Evolutionary conservation across 2,113 vertebrate genomes (phyloP).

Genomic region (Uria aalge): DNA sequence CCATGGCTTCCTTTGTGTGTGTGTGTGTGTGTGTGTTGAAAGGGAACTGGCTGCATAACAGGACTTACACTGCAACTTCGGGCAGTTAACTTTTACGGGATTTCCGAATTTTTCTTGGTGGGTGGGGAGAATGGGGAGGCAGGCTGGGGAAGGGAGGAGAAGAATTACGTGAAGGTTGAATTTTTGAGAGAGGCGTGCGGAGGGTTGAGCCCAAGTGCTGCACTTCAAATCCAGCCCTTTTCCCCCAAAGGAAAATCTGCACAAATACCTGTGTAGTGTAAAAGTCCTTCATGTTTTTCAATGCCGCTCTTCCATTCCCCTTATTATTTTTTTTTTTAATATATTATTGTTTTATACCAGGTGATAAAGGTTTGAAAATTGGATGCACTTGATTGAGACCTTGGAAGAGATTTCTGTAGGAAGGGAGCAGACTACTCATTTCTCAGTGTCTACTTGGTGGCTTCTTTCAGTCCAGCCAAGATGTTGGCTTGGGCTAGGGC

Average conservation of each 20-base stretch:
- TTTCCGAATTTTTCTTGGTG: not conserved
- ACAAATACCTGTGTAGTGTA: not conserved
- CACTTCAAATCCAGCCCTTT: not conserved
- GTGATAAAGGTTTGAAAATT: not conserved
- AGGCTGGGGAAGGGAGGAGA: not conserved
- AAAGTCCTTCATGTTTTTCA: not conserved
- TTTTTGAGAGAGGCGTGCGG: not conserved
- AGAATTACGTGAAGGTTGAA: not conserved
- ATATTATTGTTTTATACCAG: not conserved
- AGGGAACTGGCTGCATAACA: not conserved
- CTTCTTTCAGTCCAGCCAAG: slow-evolving; percentile 4
- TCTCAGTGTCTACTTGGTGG: not conserved
- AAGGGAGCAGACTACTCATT: not conserved
- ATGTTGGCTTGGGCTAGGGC: not conserved
- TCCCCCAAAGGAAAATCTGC: not conserved
- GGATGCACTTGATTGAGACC: not conserved
- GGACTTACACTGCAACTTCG: not conserved
- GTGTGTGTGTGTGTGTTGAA: not conserved
- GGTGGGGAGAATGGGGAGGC: not conserved
- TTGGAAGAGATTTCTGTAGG: not conserved
- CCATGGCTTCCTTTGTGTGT: slow-evolving; percentile 10
- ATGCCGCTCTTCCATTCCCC: fast-evolving
- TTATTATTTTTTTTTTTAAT: not conserved
- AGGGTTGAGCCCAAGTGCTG: not conserved
- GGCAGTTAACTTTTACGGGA: not conserved